Percentiles rank a stretch among this genome's conserved stretches.
phyloP scores from a whole-genome alignment of 2,888 invertebrate genomes.

The Oscheius sp. region DNA sequence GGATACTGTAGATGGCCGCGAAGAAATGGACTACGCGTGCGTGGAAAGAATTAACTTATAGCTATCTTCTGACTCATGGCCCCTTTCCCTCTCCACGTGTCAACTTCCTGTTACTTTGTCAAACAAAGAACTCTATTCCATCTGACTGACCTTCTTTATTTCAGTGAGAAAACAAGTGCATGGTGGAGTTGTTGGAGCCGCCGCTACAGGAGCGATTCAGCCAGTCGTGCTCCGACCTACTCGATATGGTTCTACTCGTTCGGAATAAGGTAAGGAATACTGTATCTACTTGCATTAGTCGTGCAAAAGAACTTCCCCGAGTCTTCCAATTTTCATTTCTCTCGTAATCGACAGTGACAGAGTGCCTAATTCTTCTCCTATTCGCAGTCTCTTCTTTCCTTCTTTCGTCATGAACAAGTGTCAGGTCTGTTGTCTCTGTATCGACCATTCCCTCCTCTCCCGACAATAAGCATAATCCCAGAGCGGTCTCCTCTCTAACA shows the following conservation, averaged over 20 bases:
- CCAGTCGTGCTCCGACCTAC: slow-evolving; percentile 15
- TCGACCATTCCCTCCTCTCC: not conserved
- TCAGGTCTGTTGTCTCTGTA: not conserved
- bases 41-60: not conserved
- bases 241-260: slow-evolving; percentile 20
- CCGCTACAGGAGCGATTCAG: slow-evolving; percentile 14
- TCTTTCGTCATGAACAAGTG: not conserved
- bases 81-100: slow-evolving; percentile 1
- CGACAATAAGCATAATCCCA: slow-evolving; percentile 23
- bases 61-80: not conserved
- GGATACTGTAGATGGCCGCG: not conserved
- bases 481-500: not conserved
- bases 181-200: slow-evolving; percentile 22
- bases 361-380: slow-evolving; percentile 15
- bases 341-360: slow-evolving; percentile 12
- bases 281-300: not conserved
- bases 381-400: not conserved
- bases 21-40: not conserved
- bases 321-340: not conserved
- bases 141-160: slow-evolving; percentile 6
- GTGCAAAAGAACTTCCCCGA: no score
- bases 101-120: not conserved
- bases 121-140: not conserved
- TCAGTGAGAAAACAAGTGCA: not conserved
- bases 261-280: slow-evolving; percentile 15